phyloP scores from a whole-genome alignment of 2,113 vertebrate species.

The Octodon degus region DNA sequence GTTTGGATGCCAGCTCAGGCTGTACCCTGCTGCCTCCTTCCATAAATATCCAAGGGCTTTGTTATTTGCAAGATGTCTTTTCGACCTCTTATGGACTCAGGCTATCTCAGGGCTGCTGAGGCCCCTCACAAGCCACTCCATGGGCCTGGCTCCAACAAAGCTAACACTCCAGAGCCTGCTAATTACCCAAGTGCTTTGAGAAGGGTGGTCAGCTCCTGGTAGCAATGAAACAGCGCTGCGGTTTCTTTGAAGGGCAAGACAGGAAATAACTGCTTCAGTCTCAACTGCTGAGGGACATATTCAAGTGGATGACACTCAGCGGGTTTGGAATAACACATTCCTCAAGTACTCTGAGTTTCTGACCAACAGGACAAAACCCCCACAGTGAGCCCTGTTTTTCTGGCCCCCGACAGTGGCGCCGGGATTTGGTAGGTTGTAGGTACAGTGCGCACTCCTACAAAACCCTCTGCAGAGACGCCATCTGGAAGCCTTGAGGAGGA shows the following conservation, averaged over 20 bases:
- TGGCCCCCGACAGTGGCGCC: neutral
- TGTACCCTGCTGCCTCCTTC: slow-evolving; percentile 60
- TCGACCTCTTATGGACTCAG: slow-evolving; percentile 51
- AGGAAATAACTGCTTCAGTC: slow-evolving; percentile 72
- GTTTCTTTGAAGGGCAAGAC: slow-evolving; percentile 75
- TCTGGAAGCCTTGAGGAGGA: neutral
- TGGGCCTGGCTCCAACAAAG: slow-evolving; percentile 55
- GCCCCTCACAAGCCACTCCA: slow-evolving; percentile 37
- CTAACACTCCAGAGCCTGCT: slow-evolving; percentile 42
- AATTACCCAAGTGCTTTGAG: slow-evolving; percentile 33
- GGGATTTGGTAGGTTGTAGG: slow-evolving; percentile 6
- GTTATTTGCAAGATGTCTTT: slow-evolving; percentile 63
- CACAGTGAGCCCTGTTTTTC: neutral
- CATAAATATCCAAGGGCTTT: slow-evolving; percentile 73
- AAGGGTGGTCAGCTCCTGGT: slow-evolving; percentile 60
- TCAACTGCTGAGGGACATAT: slow-evolving; percentile 64
- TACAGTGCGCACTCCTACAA: neutral
- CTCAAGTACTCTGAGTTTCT: slow-evolving; percentile 65
- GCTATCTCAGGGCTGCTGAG: slow-evolving; percentile 48
- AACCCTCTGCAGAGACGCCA: neutral
- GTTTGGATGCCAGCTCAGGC: slow-evolving; percentile 62
- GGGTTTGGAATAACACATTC: slow-evolving; percentile 73
- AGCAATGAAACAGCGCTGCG: slow-evolving; percentile 31
- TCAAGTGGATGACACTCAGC: slow-evolving; percentile 75
- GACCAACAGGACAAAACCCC: neutral